Percentiles rank a stretch among this genome's conserved stretches.
Evolutionary conservation across 1,140 invertebrate genomes (phyloP).

Genomic region (Bombus haemorrhoidalis): DNA sequence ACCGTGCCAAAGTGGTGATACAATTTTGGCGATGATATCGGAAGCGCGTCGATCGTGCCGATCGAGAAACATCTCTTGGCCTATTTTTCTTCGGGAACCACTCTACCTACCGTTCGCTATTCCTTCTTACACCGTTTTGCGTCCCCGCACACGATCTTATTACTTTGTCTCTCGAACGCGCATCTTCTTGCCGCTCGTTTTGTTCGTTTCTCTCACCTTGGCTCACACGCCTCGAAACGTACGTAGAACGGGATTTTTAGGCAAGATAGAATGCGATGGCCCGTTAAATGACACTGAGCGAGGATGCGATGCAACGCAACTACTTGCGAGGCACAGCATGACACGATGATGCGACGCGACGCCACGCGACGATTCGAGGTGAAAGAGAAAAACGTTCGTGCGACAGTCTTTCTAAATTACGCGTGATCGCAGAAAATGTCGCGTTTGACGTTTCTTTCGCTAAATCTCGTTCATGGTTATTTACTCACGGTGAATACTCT

Average conservation of each 20-base stretch:
- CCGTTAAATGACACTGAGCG: no score
- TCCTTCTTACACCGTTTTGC: not conserved
- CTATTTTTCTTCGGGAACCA: not conserved
- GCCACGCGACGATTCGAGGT: not conserved
- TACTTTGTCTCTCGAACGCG: no score
- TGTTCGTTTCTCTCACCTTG: not conserved
- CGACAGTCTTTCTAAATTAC: not conserved
- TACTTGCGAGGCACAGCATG: no score
- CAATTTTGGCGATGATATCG: slow-evolving; percentile 75
- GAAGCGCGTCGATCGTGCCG: slow-evolving; percentile 49
- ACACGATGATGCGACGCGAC: not conserved
- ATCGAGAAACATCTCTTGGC: slow-evolving; percentile 26
- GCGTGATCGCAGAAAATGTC: not conserved
- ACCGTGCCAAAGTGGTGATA: slow-evolving; percentile 70
- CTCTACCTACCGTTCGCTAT: not conserved
- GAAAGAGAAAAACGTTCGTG: not conserved
- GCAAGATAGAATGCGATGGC: not conserved
- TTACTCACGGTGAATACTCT: slow-evolving; percentile 81
- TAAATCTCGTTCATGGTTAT: slow-evolving; percentile 52
- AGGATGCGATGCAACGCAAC: no score
- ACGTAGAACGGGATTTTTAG: not conserved
- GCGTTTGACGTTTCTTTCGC: slow-evolving; percentile 38
- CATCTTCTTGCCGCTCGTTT: not conserved
- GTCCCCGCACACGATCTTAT: no score
- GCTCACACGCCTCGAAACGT: not conserved